Conservation (phyloP, 2,888 invertebrate genomes). For the Celastrina argiolus region DNA sequence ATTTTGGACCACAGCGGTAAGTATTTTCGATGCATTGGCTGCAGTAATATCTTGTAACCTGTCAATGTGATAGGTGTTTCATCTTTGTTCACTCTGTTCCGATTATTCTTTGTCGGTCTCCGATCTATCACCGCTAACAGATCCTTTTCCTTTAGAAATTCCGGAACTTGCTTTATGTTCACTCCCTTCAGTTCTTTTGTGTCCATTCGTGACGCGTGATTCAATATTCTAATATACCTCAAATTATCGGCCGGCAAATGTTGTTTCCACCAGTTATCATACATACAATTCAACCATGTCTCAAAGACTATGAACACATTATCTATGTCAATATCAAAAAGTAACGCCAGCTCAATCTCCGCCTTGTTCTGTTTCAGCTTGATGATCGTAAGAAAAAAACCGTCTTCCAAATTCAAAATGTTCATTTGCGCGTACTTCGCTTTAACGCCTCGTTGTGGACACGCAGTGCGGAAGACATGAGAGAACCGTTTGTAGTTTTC, state of each 20-base stretch:
- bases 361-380: not conserved
- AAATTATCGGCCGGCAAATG: not conserved
- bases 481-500: not conserved
- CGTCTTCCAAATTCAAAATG: not conserved
- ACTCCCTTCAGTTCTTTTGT: not conserved
- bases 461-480: not conserved
- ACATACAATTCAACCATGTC: not conserved
- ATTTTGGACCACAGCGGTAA: not conserved
- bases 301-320: not conserved
- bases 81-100: not conserved
- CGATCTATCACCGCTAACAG: not conserved
- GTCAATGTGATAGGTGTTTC: not conserved
- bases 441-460: not conserved
- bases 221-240: not conserved
- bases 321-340: not conserved
- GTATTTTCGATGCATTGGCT: not conserved
- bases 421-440: not conserved
- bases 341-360: not conserved
- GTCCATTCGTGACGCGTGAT: not conserved
- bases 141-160: not conserved
- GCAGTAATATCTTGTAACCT: not conserved
- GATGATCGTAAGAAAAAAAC: not conserved
- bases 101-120: not conserved
- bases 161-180: not conserved
- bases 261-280: not conserved